phyloP scores from a whole-genome alignment of 2,888 invertebrate genomes.

The Dimorphilus gyrociliatus region DNA sequence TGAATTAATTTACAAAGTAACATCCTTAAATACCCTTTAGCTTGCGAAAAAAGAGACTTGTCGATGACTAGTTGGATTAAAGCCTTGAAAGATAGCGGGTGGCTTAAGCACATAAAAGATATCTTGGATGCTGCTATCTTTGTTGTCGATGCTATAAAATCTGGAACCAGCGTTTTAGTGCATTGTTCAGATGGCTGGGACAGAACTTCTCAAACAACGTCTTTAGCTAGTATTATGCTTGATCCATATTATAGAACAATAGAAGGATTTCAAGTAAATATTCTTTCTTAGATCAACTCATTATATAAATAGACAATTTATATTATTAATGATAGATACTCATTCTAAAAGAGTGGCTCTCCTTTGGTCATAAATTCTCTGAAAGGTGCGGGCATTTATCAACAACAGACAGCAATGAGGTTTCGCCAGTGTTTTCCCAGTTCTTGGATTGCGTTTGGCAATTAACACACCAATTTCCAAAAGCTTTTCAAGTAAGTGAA shows the following conservation, averaged over 20 bases:
- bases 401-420: slow-evolving; percentile 81
- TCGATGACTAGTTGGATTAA: slow-evolving; percentile 77
- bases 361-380: slow-evolving; percentile 90
- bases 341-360: slow-evolving; percentile 93
- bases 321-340: too few relatives aligned
- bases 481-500: slow-evolving; percentile 87
- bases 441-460: slow-evolving; percentile 95
- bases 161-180: slow-evolving; percentile 66
- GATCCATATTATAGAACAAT: slow-evolving; percentile 94
- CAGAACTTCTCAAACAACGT: slow-evolving; percentile 70
- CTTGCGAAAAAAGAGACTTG: slow-evolving; percentile 57
- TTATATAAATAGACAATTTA: too few relatives aligned
- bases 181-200: slow-evolving; percentile 98
- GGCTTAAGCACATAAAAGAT: slow-evolving; percentile 80
- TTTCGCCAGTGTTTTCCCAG: slow-evolving; percentile 93
- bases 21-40: slow-evolving; percentile 38
- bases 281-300: too few relatives aligned
- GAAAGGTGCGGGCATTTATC: slow-evolving; percentile 43
- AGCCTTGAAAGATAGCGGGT: slow-evolving; percentile 80
- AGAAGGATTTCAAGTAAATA: slow-evolving; percentile 60
- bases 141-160: slow-evolving; percentile 55
- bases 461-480: slow-evolving; percentile 49
- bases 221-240: slow-evolving; percentile 68
- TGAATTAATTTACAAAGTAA: too few relatives aligned
- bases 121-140: slow-evolving; percentile 72